Evolutionary conservation across 1,140 invertebrate species (phyloP), one percentile per base, ranked within the genome.

Genomic region (Camponotus vicinus): DNA sequence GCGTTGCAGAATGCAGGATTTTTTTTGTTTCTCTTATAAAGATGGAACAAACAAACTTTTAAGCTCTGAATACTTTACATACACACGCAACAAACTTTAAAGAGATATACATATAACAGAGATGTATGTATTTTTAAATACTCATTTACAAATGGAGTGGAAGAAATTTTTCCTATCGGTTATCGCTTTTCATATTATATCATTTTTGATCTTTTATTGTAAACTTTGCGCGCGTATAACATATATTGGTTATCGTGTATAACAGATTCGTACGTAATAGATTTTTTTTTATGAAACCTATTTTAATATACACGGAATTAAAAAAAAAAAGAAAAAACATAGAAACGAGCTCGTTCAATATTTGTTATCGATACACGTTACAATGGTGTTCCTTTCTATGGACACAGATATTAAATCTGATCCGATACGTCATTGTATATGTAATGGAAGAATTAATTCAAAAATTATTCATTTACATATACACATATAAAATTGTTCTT

Each of bases 271-370:
- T 82, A n/a, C 18, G 52, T 71, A 82, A 34, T 61, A 61, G 18
- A 82, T 61, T 45, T 75, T 83, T 82, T 49, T 52, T 52, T 52
- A 18, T 55, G 21, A 80, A 79, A 57, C 40, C n/a, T 37, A 52
- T 67, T 67, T 67, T n/a, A 34, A 13, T 15, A 7, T 6, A 9
- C 42, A 13, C 6, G 1, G 21, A 80, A 80, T 80, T 80, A 70
- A 13, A 27, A 45, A 57, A 49, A n/a, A 27, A n/a, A 15, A 18
- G n/a, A 18, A 73, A 45, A 77, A 18, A 32, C 3, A 37, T 1
- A 40, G 45, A 11, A 80, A 57, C 42, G 40, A 66, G 18, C 32
- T 78, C 13, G 77, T 37, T 37, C 77, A 52, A 55, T 69, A 32
- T 49, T 52, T 34, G 45, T 79, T 27, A 34, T 79, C 34, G 64